Evolutionary conservation across 2,797 vertebrate genomes (phyloP), one percentile per base, ranked within the genome.

Genomic region (Anisognathus igniventris): DNA sequence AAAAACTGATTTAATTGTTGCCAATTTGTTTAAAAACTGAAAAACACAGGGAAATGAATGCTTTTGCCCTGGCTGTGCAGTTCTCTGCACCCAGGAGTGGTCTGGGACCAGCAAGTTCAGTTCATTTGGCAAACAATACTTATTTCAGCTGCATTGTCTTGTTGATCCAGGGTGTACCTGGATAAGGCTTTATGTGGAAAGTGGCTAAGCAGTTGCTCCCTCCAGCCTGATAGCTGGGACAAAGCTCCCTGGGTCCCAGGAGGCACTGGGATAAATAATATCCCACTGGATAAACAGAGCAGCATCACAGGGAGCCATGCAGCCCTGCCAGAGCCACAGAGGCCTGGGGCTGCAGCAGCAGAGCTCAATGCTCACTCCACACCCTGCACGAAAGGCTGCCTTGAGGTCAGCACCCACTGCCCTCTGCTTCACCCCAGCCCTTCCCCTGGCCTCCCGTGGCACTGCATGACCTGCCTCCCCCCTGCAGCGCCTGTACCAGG

Each of bases 111-210:
- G 45, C 58, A 92, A 90, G 67, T 92, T 92, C 35, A 67, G 57
- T 93, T 96, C 8, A 66, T 95, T 78, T 93, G 57, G 60, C 94
- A 96, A 77, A 64, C 40, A 72, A n/a, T 93, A 47, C 62, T 89
- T 84, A 82, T 93, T 96, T 95, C 83, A 91, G 23, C 74, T 9
- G 7, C 61, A 47, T 7, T 81, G 70, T 87, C 53, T 47, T 40
- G 15, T 57, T 54, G 62, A 89, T 51, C 25, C 61, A 75, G 47
- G 21, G 31, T 58, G 45, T 62, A 84, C 23, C 37, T 58, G 16
- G 14, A 5, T 28, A 25, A 75, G 25, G 21, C 19, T 73, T 73
- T 12, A 14, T 15, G 18, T 48, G 18, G 27, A 71, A 60, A 90
- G 25, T 9, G 6, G 14, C 30, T 72, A 2, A 40, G 14, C 1